These are phyloP conservation scores for Aegypius monachus DNA, from an alignment of 2,113 vertebrate species.

Conservation along the genomic window DNA sequence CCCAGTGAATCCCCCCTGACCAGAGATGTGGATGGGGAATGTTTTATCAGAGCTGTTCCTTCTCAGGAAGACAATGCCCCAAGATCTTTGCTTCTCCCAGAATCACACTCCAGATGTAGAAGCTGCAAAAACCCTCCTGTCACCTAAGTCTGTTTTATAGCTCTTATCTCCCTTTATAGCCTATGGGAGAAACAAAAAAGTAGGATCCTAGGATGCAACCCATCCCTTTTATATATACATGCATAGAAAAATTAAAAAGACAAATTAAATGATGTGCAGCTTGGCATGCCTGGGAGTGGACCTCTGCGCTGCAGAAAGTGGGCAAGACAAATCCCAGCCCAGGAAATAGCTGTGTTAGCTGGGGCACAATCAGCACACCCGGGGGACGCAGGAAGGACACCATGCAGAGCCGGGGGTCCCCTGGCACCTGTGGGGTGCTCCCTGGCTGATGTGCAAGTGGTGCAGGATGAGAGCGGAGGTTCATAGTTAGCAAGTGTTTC, in stretches of 20 bases:
- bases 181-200: background rate
- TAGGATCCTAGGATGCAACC: background rate
- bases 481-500: background rate
- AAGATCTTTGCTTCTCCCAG: background rate
- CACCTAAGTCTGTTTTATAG: background rate
- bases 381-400: background rate
- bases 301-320: background rate
- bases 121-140: background rate
- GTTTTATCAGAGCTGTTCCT: background rate
- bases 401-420: background rate
- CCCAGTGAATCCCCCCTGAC: background rate
- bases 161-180: background rate
- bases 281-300: background rate
- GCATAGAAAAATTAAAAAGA: background rate
- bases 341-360: background rate
- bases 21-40: background rate
- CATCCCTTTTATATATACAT: background rate
- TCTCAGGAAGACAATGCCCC: background rate
- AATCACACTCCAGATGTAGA: background rate
- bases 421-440: background rate
- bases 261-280: fast-evolving
- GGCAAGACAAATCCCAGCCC: background rate
- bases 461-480: background rate
- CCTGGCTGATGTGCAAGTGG: background rate
- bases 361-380: background rate